A percentile compares a stretch with the other conserved stretches of the same genome.
Conservation (phyloP, 2,888 invertebrate species). For the Sarcophaga carnaria region DNA sequence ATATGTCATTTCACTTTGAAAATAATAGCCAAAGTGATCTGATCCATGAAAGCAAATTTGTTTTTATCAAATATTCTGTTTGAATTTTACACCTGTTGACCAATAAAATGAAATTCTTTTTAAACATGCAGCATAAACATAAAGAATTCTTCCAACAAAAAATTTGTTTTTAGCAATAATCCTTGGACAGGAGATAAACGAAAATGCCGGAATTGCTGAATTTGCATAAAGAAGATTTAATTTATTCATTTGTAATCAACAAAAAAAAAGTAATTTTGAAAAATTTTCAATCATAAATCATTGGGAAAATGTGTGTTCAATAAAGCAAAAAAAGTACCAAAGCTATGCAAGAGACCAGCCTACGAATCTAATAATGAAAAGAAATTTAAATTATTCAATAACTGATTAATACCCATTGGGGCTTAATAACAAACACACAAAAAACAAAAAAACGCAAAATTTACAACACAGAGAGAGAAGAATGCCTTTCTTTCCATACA, state of each 20-base stretch:
- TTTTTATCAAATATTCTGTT: conserved; percentile 3
- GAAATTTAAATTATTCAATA: conserved; percentile 21
- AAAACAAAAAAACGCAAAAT: too few species aligned
- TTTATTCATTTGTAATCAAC: conserved; percentile 16
- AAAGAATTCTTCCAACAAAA: conserved; percentile 8
- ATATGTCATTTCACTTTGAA: background rate
- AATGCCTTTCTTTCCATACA: too few species aligned
- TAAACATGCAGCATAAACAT: conserved; percentile 10
- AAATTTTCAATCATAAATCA: background rate
- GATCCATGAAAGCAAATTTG: conserved; percentile 1
- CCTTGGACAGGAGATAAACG: background rate
- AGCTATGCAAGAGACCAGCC: too few species aligned
- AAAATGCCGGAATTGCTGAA: conserved; percentile 20
- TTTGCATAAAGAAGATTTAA: conserved; percentile 34
- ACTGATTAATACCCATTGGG: conserved; percentile 18
- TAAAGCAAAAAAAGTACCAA: too few species aligned
- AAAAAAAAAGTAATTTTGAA: background rate
- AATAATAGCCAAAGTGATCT: background rate
- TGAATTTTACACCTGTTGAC: conserved; percentile 21
- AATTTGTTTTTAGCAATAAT: conserved; percentile 2
- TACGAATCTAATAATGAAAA: too few species aligned
- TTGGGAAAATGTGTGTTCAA: background rate
- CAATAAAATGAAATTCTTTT: background rate
- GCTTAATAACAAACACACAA: background rate
- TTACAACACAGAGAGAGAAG: too few species aligned